Conservation (phyloP, 2,113 vertebrate species). For the Charina bottae region DNA sequence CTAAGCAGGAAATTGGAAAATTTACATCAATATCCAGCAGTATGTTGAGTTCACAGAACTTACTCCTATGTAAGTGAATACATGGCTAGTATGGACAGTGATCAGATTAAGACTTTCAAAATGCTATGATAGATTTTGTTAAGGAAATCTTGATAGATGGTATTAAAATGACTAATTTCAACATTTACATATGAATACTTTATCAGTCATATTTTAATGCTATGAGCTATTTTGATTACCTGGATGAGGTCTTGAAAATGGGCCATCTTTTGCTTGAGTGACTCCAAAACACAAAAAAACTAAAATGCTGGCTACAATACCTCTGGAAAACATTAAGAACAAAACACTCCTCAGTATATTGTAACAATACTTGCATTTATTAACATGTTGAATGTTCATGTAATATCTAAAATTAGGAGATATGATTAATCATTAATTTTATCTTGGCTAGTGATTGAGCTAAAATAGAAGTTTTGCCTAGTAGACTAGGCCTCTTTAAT, state of each 20-base stretch:
- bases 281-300: constrained; percentile 98
- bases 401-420: background rate
- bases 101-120: background rate
- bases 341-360: constrained; percentile 55
- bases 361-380: background rate
- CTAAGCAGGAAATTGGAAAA: background rate
- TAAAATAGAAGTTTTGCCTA: background rate
- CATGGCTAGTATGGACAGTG: background rate
- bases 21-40: background rate
- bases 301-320: constrained; percentile 96
- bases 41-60: background rate
- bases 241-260: constrained; percentile 96
- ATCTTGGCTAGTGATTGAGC: background rate
- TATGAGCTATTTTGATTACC: constrained; percentile 75
- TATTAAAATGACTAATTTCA: background rate
- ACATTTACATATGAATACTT: background rate
- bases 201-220: background rate
- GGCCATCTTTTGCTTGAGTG: constrained; percentile 98
- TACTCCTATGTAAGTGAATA: background rate
- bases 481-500: background rate
- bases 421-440: background rate
- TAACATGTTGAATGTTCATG: background rate
- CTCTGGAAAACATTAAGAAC: constrained; percentile 76
- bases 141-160: background rate
- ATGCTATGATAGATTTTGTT: background rate